Evolutionary conservation across 2,113 vertebrate species (phyloP).

Genomic region (Muntiacus reevesi): DNA sequence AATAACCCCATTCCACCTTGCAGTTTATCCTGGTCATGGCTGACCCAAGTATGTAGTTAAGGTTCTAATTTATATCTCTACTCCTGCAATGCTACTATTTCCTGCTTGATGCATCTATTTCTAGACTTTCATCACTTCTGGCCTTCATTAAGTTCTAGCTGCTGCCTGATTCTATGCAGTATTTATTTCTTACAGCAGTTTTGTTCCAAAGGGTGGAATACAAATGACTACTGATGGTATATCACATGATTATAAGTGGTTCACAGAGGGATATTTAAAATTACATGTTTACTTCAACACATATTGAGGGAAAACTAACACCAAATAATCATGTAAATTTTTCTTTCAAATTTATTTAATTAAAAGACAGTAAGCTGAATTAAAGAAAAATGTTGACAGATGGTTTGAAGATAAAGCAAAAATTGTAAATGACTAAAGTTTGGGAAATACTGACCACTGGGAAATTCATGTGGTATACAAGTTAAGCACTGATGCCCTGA

Average conservation of each 20-base stretch:
- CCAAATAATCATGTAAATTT: not conserved
- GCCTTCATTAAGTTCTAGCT: not conserved
- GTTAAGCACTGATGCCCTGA: not conserved
- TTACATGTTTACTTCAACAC: conserved; percentile 13
- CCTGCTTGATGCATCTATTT: not conserved
- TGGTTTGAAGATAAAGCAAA: not conserved
- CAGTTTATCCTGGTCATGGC: not conserved
- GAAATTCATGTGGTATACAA: not conserved
- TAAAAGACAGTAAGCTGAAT: not conserved
- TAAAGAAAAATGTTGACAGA: not conserved
- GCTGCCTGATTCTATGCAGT: not conserved
- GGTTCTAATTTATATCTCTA: not conserved
- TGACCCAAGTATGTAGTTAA: not conserved
- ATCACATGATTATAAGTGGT: not conserved
- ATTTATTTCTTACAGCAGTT: not conserved
- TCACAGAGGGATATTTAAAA: not conserved
- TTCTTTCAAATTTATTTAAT: conserved; percentile 14
- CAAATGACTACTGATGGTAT: not conserved
- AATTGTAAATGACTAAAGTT: not conserved
- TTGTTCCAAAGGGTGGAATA: not conserved
- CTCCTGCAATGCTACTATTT: not conserved
- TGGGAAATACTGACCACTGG: not conserved
- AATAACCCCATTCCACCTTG: not conserved
- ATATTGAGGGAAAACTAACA: not conserved
- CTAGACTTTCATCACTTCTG: not conserved